These are phyloP conservation scores for Glaucomys volans DNA, from an alignment of 2,113 vertebrate species.

Conservation along the genomic window DNA sequence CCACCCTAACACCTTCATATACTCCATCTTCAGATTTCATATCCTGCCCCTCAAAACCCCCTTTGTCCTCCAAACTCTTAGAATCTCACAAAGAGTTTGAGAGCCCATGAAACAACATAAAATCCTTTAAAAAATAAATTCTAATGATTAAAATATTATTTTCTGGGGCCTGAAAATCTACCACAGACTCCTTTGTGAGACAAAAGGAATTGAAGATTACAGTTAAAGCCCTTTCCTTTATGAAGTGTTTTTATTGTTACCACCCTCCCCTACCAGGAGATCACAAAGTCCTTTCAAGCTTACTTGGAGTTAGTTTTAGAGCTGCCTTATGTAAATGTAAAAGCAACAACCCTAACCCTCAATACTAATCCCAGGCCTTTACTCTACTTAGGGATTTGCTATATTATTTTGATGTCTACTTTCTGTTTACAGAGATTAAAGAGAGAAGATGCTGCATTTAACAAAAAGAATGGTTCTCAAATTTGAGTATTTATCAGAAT, in stretches of 20 bases:
- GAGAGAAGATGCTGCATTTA: conserved; percentile 6
- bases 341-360: not conserved
- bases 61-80: not conserved
- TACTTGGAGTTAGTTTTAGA: not conserved
- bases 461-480: not conserved
- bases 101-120: not conserved
- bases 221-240: not conserved
- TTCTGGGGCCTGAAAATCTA: conserved; percentile 31
- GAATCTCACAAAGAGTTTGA: not conserved
- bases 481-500: not conserved
- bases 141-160: not conserved
- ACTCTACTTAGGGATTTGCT: not conserved
- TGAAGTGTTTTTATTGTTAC: not conserved
- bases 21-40: not conserved
- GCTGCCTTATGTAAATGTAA: not conserved
- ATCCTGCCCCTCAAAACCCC: not conserved
- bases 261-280: not conserved
- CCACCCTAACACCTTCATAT: not conserved
- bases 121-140: conserved; percentile 10
- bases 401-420: not conserved
- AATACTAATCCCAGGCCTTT: not conserved
- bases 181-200: not conserved
- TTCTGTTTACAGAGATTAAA: conserved; percentile 29
- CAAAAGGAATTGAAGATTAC: conserved; percentile 6
- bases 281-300: not conserved